Conservation (phyloP, 2,797 vertebrate genomes). For the Sternotherus odoratus region DNA sequence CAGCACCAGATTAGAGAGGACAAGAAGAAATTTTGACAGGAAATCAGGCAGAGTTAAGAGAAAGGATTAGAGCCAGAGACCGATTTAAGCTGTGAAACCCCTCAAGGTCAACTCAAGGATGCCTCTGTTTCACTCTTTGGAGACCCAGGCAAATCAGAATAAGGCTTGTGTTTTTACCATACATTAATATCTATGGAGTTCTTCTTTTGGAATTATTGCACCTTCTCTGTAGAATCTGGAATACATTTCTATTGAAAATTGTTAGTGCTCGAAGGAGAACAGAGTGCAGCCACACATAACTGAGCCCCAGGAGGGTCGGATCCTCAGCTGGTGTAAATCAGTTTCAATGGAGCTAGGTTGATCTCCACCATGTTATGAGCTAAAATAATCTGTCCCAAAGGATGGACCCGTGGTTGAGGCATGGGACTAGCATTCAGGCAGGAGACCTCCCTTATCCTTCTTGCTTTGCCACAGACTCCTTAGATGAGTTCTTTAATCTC, state of each 20-base stretch:
- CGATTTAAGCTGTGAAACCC: background rate
- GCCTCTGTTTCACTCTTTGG: background rate
- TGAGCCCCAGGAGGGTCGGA: background rate
- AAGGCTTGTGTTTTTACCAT: background rate
- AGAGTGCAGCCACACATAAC: background rate
- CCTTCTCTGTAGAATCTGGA: background rate
- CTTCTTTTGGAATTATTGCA: background rate
- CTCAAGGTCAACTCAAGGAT: constrained; percentile 52
- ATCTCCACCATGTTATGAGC: background rate
- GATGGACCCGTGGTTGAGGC: background rate
- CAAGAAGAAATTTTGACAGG: constrained; percentile 41
- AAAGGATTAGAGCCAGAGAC: constrained; percentile 33
- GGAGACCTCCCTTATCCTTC: background rate
- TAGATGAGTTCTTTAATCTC: background rate
- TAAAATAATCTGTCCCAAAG: background rate
- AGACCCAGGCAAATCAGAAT: background rate
- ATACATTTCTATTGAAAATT: background rate
- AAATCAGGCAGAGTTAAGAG: constrained; percentile 37
- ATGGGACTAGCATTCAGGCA: background rate
- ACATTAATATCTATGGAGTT: background rate
- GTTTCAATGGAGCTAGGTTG: background rate
- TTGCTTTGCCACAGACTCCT: background rate
- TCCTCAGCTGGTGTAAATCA: background rate
- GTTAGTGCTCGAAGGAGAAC: background rate
- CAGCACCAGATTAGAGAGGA: background rate